These are phyloP conservation scores for Polypedilum pembai DNA, from an alignment of 1,140 invertebrate species.

Conservation along the genomic window DNA sequence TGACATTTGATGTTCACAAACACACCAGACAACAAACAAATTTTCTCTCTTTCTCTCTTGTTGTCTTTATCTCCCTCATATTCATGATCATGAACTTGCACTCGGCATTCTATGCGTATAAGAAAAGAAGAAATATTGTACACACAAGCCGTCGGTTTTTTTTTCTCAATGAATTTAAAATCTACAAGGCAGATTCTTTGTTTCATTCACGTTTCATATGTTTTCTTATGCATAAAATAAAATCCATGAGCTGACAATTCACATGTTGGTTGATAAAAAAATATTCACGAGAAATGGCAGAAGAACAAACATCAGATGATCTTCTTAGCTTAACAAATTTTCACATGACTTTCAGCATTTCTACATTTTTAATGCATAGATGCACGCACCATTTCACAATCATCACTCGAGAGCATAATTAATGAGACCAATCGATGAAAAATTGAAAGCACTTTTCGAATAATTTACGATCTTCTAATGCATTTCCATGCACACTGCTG, in stretches of 20 bases:
- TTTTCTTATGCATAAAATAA: neutral
- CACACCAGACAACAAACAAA: neutral
- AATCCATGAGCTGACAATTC: slow-evolving; percentile 1
- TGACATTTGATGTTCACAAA: neutral
- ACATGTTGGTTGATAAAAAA: slow-evolving; percentile 5
- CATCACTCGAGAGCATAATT: slow-evolving; percentile 4
- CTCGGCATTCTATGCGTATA: neutral
- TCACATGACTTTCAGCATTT: neutral
- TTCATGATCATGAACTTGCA: slow-evolving; percentile 15
- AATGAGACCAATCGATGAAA: slow-evolving; percentile 12
- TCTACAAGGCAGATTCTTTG: neutral
- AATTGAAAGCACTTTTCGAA: neutral
- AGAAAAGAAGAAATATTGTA: neutral
- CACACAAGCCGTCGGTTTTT: neutral
- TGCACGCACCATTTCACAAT: slow-evolving; percentile 10
- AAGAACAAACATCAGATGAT: slow-evolving; percentile 3
- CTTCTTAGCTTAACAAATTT: slow-evolving; percentile 1
- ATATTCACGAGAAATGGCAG: slow-evolving; percentile 8
- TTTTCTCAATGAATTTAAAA: neutral
- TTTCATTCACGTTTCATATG: slow-evolving; percentile 11
- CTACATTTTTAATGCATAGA: neutral
- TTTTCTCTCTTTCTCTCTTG: neutral
- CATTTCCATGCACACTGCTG: neutral
- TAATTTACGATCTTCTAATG: slow-evolving; percentile 18
- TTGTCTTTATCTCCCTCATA: neutral